Percentiles rank a stretch among this genome's conserved stretches.
Conservation (phyloP, 2,888 invertebrate species). For the Apocheima hispidaria region DNA sequence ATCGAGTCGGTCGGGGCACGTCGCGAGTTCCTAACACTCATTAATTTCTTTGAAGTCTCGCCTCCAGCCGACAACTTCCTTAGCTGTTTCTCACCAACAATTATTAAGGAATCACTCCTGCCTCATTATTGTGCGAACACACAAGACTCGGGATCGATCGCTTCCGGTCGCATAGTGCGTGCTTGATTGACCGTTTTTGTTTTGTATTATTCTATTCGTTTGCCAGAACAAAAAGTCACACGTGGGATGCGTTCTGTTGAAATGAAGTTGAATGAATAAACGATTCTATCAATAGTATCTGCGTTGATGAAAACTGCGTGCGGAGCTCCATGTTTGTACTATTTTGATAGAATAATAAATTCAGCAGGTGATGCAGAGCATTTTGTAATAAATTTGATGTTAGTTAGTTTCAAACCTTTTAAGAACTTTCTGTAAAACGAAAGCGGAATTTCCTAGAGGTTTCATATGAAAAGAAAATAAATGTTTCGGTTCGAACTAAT, state of each 20-base stretch:
- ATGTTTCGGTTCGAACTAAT: constrained; percentile 52
- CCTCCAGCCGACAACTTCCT: constrained; percentile 75
- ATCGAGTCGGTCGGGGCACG: constrained; percentile 79
- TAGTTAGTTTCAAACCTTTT: no score
- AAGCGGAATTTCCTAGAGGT: constrained; percentile 39
- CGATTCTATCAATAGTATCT: constrained; percentile 21
- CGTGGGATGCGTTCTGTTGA: constrained; percentile 14
- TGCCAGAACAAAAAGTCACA: constrained; percentile 17
- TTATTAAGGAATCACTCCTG: constrained; percentile 80
- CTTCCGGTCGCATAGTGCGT: constrained; percentile 61
- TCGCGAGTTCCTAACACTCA: constrained; percentile 83
- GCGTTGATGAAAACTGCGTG: constrained; percentile 18
- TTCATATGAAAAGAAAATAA: constrained; percentile 38
- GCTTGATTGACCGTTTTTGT: constrained; percentile 63
- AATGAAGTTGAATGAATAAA: constrained; percentile 21
- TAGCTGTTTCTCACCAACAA: constrained; percentile 74
- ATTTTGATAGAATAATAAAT: constrained; percentile 30
- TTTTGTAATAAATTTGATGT: no score
- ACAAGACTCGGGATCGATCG: constrained; percentile 61
- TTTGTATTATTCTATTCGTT: constrained; percentile 45
- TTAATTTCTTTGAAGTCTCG: constrained; percentile 84
- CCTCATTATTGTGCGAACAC: constrained; percentile 71
- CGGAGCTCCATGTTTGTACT: constrained; percentile 11
- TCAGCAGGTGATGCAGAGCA: constrained; percentile 16
- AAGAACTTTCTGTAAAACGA: constrained; percentile 8